Conservation (phyloP, 2,888 invertebrate genomes). For the Caenorhabditis sulstoni region DNA sequence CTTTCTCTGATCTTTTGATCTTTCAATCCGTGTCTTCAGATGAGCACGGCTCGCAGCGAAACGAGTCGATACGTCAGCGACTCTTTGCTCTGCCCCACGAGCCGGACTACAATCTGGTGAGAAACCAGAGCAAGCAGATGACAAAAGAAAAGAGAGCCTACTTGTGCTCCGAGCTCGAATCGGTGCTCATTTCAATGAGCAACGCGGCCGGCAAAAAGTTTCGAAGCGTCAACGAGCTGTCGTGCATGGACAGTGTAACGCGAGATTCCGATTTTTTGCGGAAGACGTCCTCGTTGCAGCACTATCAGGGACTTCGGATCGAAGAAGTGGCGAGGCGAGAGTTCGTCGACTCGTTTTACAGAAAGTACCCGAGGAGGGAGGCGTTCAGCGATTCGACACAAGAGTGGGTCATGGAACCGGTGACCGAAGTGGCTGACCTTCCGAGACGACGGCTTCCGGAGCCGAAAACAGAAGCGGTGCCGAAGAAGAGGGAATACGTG, state of each 20-base stretch:
- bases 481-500: conserved; percentile 14
- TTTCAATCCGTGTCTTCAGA: conserved; percentile 16
- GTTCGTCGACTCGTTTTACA: conserved; percentile 31
- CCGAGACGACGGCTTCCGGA: neutral
- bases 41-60: conserved; percentile 24
- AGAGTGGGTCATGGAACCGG: conserved; percentile 54
- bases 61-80: conserved; percentile 37
- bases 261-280: neutral
- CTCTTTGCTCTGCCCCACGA: conserved; percentile 44
- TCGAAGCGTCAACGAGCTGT: conserved; percentile 36
- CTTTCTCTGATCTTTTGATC: neutral
- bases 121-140: conserved; percentile 21
- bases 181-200: conserved; percentile 49
- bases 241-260: conserved; percentile 49
- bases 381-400: conserved; percentile 6
- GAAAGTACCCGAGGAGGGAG: conserved; percentile 20
- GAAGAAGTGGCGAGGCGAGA: conserved; percentile 35
- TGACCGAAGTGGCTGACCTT: conserved; percentile 13
- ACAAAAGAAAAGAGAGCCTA: conserved; percentile 25
- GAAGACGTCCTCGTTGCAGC: conserved; percentile 7
- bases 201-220: conserved; percentile 48
- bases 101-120: conserved; percentile 43
- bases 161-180: conserved; percentile 36
- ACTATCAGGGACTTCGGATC: conserved; percentile 14
- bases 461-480: neutral